Base-by-base conservation (phyloP, 1,140 invertebrate genomes). In the Heterodera schachtii region DNA sequence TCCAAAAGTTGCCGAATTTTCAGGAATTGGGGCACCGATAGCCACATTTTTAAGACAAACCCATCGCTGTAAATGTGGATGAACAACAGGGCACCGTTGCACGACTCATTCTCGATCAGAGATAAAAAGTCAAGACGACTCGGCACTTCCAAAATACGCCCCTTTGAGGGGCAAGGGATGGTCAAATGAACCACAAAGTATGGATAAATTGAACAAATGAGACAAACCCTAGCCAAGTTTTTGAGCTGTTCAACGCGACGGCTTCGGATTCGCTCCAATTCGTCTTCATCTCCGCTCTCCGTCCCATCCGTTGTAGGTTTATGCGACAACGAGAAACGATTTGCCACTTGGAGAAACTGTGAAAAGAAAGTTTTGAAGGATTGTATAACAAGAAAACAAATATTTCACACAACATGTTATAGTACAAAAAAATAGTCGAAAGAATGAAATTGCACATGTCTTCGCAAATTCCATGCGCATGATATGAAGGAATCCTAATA, bases 31-130 rank as follows among this genome's bases (percentile, higher is more conserved):
- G 31, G 31, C 31, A 31, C 31, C 31, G 31, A 31, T 1, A 31
- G 31, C 31, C 31, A 31, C 16, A 69, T 69, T 9, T 41, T 5
- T 7, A 1, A 3, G 19, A 71, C 69, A 21, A 86, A 69, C 49
- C 73, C 84, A 57, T 85, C 85, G 19, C 83, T 77, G 67, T 85
- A 85, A 64, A 85, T 86, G 64, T 85, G 84, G 41, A 85, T 83
- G 31, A 85, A 44, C 31, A 79, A 11, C 16, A 74, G 19, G 31
- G 49, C 44, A 49, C 52, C 75, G 41, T 70, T 19, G 47, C 9
- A 43, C 7, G 71, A 73, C 8, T 70, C 70, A 69, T 69, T 31
- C 66, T 86, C 85, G 52, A 86, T 76, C 31, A 86, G 46, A 52
- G 78, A 47, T 2, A 86, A 71, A 57, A 86, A 86, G 69, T 86